phyloP scores from a whole-genome alignment of 2,888 invertebrate species.

The Amphipyra tragopoginis region DNA sequence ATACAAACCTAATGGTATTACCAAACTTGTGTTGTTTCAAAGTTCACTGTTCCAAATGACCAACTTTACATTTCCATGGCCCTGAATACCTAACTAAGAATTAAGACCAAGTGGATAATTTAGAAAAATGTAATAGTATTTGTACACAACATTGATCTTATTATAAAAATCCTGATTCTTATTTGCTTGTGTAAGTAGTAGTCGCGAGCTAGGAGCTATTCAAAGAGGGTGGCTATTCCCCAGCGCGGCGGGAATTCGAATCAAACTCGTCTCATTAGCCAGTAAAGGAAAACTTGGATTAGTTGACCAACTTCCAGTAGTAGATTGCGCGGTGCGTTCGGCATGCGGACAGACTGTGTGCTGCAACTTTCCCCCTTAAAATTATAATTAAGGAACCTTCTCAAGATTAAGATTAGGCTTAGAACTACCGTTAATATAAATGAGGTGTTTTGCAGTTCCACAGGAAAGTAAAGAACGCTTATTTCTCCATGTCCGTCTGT shows the following conservation, averaged over 20 bases:
- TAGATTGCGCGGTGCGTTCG: constrained; percentile 71
- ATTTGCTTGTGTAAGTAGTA: constrained; percentile 49
- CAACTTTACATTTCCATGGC: not conserved
- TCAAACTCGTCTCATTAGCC: constrained; percentile 89
- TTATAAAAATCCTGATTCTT: constrained; percentile 33
- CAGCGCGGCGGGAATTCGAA: constrained; percentile 80
- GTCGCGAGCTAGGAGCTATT: constrained; percentile 56
- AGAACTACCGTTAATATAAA: constrained; percentile 11
- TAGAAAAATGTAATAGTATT: not conserved
- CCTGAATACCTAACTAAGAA: not conserved
- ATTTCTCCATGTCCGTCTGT: too few relatives aligned
- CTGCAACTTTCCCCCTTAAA: constrained; percentile 60
- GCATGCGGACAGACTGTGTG: constrained; percentile 62
- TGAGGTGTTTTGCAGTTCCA: constrained; percentile 9
- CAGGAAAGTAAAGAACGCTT: not conserved
- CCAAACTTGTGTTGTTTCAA: not conserved
- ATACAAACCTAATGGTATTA: not conserved
- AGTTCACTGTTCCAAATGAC: not conserved
- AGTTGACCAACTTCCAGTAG: constrained; percentile 85
- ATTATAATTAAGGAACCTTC: constrained; percentile 58
- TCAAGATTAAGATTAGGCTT: constrained; percentile 28
- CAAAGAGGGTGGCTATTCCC: constrained; percentile 72
- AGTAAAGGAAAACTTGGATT: constrained; percentile 89
- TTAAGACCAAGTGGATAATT: not conserved
- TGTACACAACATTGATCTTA: constrained; percentile 13